Base-by-base conservation (phyloP, 2,797 vertebrate genomes). In the Diplodus puntazzo region DNA sequence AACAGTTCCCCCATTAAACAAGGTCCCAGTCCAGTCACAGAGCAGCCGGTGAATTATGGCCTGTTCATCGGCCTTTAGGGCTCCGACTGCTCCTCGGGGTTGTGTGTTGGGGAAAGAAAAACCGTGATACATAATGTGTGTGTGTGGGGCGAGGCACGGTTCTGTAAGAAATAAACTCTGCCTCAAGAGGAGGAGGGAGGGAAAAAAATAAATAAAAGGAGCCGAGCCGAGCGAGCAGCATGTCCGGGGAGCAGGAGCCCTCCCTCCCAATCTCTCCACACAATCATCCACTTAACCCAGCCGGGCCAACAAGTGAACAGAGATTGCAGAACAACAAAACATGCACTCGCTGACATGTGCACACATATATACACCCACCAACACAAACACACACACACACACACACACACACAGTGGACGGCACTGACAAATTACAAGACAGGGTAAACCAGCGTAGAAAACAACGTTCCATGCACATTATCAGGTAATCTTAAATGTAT, bases 21-120 rank as follows among this genome's bases (percentile, higher is more conserved):
- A 82, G 60, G 78, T 87, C 85, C 79, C 78, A 71, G 82, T 81
- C 79, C 81, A 85, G 89, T 84, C 80, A 67, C 84, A 82, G 79
- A 90, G 70, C 83, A 88, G 81, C 73, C 77, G 39, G 71, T 93
- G 92, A 93, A 86, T 92, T 89, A 93, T 88, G 63, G 80, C 73
- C 82, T 60, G 83, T 82, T 88, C 87, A 78, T 87, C 85, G 66
- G 85, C 80, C 80, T 84, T 70, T 63, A 79, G 87, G 73, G 64
- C 75, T 60, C 52, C 3, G 50, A 72, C 79, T 69, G 55, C 79
- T 59, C 75, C 78, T 76, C 71, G 20, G 55, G 69, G 59, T 58
- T 53, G 55, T 80, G 78, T 71, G 76, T 74, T 57, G 13, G 10
- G 61, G 46, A 61, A 42, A 23, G 54, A 70, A 79, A 79, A 52